A percentile compares a stretch with the other conserved stretches of the same genome.
Conservation (phyloP, 2,888 invertebrate genomes). For the Apamea sordens region DNA sequence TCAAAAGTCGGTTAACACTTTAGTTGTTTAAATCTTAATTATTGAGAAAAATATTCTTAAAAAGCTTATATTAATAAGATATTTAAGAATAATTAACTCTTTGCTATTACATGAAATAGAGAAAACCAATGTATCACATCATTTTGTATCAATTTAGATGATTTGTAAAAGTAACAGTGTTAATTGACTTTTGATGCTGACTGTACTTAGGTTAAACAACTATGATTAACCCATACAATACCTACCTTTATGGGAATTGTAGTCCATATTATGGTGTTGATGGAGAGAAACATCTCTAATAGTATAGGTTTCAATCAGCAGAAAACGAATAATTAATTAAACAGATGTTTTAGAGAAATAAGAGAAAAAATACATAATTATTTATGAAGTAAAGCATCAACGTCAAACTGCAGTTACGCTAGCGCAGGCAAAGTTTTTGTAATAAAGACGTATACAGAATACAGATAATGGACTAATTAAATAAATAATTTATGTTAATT, state of each 20-base stretch:
- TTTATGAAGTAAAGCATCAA: neutral
- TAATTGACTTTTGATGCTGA: no score
- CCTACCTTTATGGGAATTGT: neutral
- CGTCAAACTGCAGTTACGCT: slow-evolving; percentile 19
- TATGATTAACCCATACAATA: slow-evolving; percentile 13
- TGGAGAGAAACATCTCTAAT: neutral
- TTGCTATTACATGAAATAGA: no score
- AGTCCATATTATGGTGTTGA: slow-evolving; percentile 1
- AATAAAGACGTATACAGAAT: neutral
- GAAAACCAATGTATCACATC: no score
- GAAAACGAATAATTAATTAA: neutral
- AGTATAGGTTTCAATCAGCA: neutral
- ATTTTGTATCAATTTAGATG: no score
- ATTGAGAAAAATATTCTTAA: no score
- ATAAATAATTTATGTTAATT: slow-evolving; percentile 40
- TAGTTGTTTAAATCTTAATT: no score
- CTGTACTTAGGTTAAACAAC: no score
- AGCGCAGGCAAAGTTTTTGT: slow-evolving; percentile 31
- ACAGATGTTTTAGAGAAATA: neutral
- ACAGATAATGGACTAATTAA: slow-evolving; percentile 23
- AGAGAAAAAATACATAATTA: neutral
- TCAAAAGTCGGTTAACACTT: no score
- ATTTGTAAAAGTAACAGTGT: no score
- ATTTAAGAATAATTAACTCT: no score
- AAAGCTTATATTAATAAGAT: no score